Conservation (phyloP, 2,888 invertebrate genomes). For the Drymonia ruficornis region DNA sequence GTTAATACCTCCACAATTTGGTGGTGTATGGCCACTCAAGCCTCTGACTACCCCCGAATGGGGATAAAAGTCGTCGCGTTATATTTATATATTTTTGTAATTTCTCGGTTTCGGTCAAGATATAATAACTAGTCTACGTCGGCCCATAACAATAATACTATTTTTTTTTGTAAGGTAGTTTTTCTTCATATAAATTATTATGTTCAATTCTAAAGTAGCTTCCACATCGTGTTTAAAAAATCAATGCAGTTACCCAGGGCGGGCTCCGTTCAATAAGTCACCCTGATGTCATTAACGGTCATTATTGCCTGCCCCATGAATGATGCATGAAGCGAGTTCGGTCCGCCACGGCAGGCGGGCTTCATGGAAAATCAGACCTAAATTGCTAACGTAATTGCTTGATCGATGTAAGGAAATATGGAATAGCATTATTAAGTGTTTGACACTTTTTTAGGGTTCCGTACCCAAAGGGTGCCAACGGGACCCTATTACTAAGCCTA, state of each 20-base stretch:
- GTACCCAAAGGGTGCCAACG: too few relatives aligned
- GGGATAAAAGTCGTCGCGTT: too few relatives aligned
- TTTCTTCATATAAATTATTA: neutral
- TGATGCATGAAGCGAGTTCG: constrained; percentile 71
- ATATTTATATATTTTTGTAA: too few relatives aligned
- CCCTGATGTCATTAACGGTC: constrained; percentile 59
- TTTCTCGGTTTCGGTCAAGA: too few relatives aligned
- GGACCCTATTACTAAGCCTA: too few relatives aligned
- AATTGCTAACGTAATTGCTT: constrained; percentile 60
- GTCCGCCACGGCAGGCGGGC: constrained; percentile 58
- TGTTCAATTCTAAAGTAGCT: neutral
- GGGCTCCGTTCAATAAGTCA: constrained; percentile 15
- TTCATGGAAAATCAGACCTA: constrained; percentile 63
- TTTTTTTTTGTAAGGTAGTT: too few relatives aligned
- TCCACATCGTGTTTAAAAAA: constrained; percentile 25
- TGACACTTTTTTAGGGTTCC: neutral
- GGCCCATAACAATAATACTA: too few relatives aligned
- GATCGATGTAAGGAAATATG: constrained; percentile 35
- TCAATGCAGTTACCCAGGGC: constrained; percentile 6
- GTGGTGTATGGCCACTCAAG: too few relatives aligned
- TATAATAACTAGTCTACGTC: too few relatives aligned
- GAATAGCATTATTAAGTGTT: constrained; percentile 25
- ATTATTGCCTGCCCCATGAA: constrained; percentile 68
- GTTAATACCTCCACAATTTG: too few relatives aligned
- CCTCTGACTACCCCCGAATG: too few relatives aligned